A percentile compares a stretch with the other conserved stretches of the same genome.
phyloP scores from a whole-genome alignment of 2,113 vertebrate genomes.

The Bufo bufo region DNA sequence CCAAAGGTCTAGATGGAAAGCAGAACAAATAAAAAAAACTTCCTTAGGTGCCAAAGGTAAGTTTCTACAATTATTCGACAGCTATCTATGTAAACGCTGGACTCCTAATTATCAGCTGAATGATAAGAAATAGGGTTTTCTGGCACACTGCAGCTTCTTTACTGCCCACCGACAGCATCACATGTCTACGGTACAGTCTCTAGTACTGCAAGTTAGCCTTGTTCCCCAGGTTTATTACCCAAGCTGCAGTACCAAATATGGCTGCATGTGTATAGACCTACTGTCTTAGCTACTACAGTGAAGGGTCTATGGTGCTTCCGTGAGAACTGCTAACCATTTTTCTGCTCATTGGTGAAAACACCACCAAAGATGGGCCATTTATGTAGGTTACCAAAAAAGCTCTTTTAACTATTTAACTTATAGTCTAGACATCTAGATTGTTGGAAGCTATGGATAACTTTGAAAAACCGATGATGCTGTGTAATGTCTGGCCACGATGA shows the following conservation, averaged over 20 bases:
- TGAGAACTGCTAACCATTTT: not conserved
- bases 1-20: not conserved
- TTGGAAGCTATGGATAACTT: not conserved
- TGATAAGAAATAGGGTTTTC: not conserved
- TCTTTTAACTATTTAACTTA: not conserved
- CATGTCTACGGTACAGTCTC: not conserved
- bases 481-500: no score
- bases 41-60: not conserved
- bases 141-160: not conserved
- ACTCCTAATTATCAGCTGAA: not conserved
- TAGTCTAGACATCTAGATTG: not conserved
- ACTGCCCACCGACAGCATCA: not conserved
- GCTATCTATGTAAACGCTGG: not conserved
- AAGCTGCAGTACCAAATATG: not conserved
- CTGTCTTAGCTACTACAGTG: not conserved
- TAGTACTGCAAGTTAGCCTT: not conserved
- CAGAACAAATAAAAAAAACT: not conserved
- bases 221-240: not conserved
- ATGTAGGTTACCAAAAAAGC: not conserved
- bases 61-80: not conserved
- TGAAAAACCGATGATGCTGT: not conserved
- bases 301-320: not conserved
- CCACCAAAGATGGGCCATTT: not conserved
- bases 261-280: not conserved
- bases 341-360: not conserved